Conservation (phyloP, 2,113 vertebrate species). For the Deroptyus accipitrinus region DNA sequence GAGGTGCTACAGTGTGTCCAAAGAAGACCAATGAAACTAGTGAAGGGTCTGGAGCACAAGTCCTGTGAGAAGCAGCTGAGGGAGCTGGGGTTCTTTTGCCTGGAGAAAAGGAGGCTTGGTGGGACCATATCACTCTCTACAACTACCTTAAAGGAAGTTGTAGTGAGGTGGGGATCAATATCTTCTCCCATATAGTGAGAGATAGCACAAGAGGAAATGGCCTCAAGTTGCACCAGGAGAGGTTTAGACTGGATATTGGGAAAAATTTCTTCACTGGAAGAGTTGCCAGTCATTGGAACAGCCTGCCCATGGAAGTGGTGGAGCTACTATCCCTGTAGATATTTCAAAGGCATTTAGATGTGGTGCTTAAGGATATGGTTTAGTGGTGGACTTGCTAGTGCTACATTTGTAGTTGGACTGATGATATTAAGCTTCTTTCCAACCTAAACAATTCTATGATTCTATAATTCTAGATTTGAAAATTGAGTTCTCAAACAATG, state of each 20-base stretch:
- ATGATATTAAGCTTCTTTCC: neutral
- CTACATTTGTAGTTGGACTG: neutral
- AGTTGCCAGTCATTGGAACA: neutral
- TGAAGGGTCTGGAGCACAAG: neutral
- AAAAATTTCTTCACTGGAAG: neutral
- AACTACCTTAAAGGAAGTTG: neutral
- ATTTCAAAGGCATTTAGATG: neutral
- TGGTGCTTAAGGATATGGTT: neutral
- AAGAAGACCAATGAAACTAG: neutral
- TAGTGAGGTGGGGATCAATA: neutral
- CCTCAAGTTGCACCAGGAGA: neutral
- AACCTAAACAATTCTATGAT: neutral
- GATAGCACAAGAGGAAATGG: neutral
- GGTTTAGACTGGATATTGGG: neutral
- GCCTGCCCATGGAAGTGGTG: neutral
- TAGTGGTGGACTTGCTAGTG: neutral
- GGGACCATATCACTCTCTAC: neutral
- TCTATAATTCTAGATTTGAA: neutral
- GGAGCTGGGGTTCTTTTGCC: neutral
- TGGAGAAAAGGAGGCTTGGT: neutral
- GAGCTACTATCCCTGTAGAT: neutral
- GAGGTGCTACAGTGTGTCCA: neutral
- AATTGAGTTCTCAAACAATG: neutral
- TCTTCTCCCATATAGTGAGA: neutral
- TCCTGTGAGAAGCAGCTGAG: neutral